Evolutionary conservation across 1,140 invertebrate species (phyloP).

Genomic region (Macrotrachela quadricornifera): DNA sequence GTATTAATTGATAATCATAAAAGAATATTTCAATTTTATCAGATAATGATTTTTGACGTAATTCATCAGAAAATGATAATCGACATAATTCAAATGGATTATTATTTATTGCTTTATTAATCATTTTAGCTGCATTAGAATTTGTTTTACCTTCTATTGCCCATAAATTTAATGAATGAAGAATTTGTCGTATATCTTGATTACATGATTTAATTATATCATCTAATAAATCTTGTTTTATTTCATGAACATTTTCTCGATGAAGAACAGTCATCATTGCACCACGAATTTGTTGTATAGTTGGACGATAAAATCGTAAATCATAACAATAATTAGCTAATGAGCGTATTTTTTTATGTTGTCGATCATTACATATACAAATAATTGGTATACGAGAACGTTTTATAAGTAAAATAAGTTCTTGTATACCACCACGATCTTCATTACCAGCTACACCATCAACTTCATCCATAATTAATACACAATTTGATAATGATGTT

Average conservation of each 20-base stretch:
- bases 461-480: conserved; percentile 96
- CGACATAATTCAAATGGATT: conserved; percentile 79
- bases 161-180: conserved; percentile 52
- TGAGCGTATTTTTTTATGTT: conserved; percentile 74
- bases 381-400: conserved; percentile 69
- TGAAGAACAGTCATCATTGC: conserved; percentile 69
- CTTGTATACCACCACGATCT: conserved; percentile 78
- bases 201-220: conserved; percentile 68
- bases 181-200: conserved; percentile 65
- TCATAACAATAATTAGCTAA: conserved; percentile 85
- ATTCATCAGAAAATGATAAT: conserved; percentile 56
- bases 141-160: conserved; percentile 29
- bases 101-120: conserved; percentile 45
- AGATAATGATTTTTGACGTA: conserved; percentile 41
- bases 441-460: conserved; percentile 99
- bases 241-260: conserved; percentile 60
- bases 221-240: conserved; percentile 43
- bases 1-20: conserved; percentile 77
- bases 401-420: conserved; percentile 80
- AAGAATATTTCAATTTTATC: conserved; percentile 56
- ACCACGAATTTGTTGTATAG: conserved; percentile 65
- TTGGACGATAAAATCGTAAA: conserved; percentile 58
- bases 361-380: conserved; percentile 94
- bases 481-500: conserved; percentile 29
- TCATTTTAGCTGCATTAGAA: conserved; percentile 19